Conservation (phyloP, 2,113 vertebrate species). For the Gallinago jamesoni region DNA sequence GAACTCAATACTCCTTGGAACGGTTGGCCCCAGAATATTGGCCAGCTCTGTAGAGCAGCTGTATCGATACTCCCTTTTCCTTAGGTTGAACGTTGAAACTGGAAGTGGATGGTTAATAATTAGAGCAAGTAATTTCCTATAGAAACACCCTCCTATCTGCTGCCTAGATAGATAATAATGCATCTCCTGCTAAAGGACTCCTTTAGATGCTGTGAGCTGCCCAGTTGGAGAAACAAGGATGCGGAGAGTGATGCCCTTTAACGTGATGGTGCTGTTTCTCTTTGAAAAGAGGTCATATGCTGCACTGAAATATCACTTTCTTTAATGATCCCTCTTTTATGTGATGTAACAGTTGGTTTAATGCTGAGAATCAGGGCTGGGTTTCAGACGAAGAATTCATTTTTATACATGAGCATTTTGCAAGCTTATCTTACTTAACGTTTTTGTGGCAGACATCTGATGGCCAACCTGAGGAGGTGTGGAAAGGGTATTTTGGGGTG, state of each 20-base stretch:
- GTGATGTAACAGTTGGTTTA: not conserved
- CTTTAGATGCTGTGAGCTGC: not conserved
- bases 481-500: not conserved
- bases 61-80: not conserved
- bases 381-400: not conserved
- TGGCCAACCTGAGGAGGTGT: not conserved
- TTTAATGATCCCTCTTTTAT: not conserved
- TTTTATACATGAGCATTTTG: not conserved
- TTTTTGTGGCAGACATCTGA: not conserved
- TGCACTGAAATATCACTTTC: not conserved
- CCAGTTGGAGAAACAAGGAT: not conserved
- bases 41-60: not conserved
- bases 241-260: not conserved
- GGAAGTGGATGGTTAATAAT: not conserved
- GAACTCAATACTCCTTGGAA: not conserved
- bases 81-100: not conserved
- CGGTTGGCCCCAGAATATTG: not conserved
- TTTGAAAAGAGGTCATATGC: not conserved
- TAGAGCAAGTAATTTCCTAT: not conserved
- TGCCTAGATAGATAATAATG: not conserved
- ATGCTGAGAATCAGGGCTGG: not conserved
- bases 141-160: not conserved
- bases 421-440: not conserved
- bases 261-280: not conserved
- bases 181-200: not conserved